Percentiles rank a stretch among this genome's conserved stretches.
Evolutionary conservation across 2,888 invertebrate species (phyloP).

Genomic region (Sarcophaga caerulescens): DNA sequence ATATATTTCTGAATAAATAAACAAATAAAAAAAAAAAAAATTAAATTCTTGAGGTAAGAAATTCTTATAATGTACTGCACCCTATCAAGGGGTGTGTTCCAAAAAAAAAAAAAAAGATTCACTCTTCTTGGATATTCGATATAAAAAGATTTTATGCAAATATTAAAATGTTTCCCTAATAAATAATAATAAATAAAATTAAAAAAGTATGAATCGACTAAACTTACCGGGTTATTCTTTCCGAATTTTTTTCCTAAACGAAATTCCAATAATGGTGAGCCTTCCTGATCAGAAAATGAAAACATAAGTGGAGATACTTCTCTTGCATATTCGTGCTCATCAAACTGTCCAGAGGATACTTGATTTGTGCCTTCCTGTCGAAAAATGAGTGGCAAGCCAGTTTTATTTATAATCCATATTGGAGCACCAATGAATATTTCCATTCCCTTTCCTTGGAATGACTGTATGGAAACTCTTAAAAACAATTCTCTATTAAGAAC

Average conservation of each 20-base stretch:
- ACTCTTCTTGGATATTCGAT: no score
- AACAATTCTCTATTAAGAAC: slow-evolving; percentile 87
- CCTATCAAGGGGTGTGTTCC: no score
- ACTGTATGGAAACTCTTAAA: slow-evolving; percentile 86
- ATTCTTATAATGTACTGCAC: no score
- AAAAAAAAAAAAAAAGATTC: no score
- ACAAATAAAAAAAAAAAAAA: no score
- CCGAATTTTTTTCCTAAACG: slow-evolving; percentile 88
- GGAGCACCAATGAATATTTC: slow-evolving; percentile 90
- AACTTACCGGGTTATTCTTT: slow-evolving; percentile 82
- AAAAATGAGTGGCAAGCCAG: slow-evolving; percentile 97
- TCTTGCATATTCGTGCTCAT: slow-evolving; percentile 96
- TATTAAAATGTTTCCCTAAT: no score
- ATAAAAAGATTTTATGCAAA: no score
- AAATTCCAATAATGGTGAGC: slow-evolving; percentile 88
- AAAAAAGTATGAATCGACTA: background rate
- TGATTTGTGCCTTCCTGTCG: slow-evolving; percentile 91
- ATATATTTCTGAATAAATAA: no score
- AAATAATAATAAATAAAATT: background rate
- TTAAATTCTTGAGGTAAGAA: no score
- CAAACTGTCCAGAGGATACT: slow-evolving; percentile 94
- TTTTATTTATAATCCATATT: slow-evolving; percentile 98
- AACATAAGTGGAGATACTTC: slow-evolving; percentile 96
- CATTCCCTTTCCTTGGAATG: slow-evolving; percentile 84
- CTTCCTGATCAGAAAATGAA: slow-evolving; percentile 95